Conservation (phyloP, 2,113 vertebrate genomes). For the Anseranas semipalmata region DNA sequence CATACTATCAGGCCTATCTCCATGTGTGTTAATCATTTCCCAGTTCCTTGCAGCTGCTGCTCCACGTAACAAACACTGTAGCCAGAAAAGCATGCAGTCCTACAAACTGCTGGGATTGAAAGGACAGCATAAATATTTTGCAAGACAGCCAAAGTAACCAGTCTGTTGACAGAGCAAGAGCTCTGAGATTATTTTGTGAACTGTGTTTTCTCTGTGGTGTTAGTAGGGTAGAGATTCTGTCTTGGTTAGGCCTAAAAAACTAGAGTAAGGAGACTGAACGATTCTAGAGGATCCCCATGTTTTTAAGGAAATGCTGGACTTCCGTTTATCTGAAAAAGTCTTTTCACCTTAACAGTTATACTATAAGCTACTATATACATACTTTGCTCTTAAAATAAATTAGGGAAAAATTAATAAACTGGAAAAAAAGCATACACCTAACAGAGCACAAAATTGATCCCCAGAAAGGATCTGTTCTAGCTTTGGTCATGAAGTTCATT, state of each 20-base stretch:
- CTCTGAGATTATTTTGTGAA: neutral
- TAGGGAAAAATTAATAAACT: neutral
- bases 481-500: neutral
- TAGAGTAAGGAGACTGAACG: neutral
- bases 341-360: neutral
- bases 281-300: neutral
- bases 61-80: neutral
- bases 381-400: neutral
- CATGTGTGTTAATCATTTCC: neutral
- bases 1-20: neutral
- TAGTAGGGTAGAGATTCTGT: neutral
- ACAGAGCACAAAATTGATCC: neutral
- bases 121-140: neutral
- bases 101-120: neutral
- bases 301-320: neutral
- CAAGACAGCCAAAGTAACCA: neutral
- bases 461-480: neutral
- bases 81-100: neutral
- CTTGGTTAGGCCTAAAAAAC: neutral
- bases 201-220: neutral
- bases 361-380: neutral
- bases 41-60: neutral
- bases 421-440: neutral
- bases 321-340: neutral
- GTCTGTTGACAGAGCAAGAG: neutral